Conservation (phyloP, 2,797 vertebrate species). For the Tokudaia tokunoshimensis region DNA sequence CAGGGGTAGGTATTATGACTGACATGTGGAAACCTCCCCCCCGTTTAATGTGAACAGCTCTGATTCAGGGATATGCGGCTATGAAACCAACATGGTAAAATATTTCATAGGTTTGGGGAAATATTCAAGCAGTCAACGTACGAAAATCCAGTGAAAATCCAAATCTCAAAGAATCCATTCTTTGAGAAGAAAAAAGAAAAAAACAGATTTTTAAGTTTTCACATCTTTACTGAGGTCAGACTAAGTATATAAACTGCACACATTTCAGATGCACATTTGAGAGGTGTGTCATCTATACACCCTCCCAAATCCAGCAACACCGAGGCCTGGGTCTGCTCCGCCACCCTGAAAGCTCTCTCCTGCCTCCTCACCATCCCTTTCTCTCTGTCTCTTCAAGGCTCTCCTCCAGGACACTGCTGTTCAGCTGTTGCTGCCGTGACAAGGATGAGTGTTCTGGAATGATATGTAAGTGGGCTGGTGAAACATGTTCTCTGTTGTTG, state of each 20-base stretch:
- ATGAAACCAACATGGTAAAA: not conserved
- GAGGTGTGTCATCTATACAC: not conserved
- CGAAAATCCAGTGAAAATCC: not conserved
- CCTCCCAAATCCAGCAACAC: fast-evolving
- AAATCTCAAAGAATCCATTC: not conserved
- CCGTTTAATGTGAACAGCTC: not conserved
- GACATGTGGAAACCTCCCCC: not conserved
- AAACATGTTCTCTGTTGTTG: not conserved
- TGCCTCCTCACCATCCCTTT: no score
- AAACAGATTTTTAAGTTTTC: not conserved
- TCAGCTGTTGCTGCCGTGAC: not conserved
- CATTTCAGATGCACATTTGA: not conserved
- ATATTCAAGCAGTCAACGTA: not conserved
- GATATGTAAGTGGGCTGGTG: no score
- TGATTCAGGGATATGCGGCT: not conserved
- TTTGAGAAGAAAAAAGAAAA: not conserved
- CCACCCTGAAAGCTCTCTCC: no score
- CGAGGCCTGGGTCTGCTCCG: fast-evolving
- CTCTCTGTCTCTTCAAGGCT: not conserved
- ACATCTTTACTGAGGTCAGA: not conserved
- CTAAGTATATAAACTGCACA: fast-evolving
- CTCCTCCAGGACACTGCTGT: not conserved
- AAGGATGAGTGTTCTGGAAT: not conserved
- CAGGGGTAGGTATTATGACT: not conserved
- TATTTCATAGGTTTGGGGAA: not conserved